These are phyloP conservation scores for Mobula hypostoma DNA, from an alignment of 2,113 vertebrate genomes.

Conservation along the genomic window DNA sequence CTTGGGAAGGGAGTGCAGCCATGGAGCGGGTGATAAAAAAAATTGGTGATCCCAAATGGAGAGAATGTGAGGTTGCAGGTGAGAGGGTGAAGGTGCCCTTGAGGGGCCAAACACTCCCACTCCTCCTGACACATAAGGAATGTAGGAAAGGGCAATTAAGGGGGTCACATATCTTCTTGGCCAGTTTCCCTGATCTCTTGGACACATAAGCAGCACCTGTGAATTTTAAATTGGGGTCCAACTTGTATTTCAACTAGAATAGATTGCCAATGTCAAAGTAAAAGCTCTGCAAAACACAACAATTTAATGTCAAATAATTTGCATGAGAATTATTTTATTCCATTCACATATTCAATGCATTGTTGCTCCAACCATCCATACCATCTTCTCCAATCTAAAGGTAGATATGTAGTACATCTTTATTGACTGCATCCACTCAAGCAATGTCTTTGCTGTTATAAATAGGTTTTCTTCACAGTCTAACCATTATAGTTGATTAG, in stretches of 20 bases:
- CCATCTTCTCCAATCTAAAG: background rate
- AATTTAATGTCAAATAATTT: background rate
- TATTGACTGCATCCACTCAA: conserved; percentile 32
- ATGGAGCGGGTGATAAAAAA: too few relatives aligned
- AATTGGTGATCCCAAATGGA: too few relatives aligned
- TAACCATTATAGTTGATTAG: background rate
- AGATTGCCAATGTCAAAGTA: background rate
- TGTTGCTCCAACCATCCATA: background rate
- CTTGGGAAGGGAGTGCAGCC: too few relatives aligned
- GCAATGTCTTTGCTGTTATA: conserved; percentile 27
- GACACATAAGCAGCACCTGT: too few relatives aligned
- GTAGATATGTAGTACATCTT: background rate
- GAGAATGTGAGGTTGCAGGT: too few relatives aligned
- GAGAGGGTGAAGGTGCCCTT: too few relatives aligned
- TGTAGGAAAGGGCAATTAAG: too few relatives aligned
- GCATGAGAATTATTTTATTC: background rate
- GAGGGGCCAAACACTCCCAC: too few relatives aligned
- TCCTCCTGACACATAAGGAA: too few relatives aligned
- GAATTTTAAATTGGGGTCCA: too few relatives aligned
- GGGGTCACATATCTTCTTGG: too few relatives aligned
- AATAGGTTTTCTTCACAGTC: conserved; percentile 20
- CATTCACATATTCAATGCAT: background rate
- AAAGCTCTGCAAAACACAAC: background rate
- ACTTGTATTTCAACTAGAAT: background rate
- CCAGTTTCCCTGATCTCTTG: too few relatives aligned